These are phyloP conservation scores for Chrysolina oricalcia DNA, from an alignment of 2,888 invertebrate species.

Conservation along the genomic window DNA sequence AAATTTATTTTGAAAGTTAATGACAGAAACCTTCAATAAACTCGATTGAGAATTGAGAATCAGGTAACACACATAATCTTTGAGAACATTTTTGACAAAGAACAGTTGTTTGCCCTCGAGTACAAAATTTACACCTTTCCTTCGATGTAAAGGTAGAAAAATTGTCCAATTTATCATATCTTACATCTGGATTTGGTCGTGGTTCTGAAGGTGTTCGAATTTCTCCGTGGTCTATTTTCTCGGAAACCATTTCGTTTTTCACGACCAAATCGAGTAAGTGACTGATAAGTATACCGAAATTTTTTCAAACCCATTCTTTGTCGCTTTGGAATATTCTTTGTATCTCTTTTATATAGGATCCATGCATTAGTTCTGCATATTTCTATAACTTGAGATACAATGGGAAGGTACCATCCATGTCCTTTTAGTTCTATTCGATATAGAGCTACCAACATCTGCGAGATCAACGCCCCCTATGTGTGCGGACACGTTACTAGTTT, in stretches of 20 bases:
- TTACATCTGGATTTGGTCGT: slow-evolving; percentile 7
- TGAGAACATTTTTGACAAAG: slow-evolving; percentile 19
- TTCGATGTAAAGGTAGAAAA: slow-evolving; percentile 23
- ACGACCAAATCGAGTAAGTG: not conserved
- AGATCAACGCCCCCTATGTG: too few species aligned
- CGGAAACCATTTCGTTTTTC: not conserved
- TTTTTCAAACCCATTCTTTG: not conserved
- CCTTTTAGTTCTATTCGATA: slow-evolving; percentile 29
- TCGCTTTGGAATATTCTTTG: not conserved
- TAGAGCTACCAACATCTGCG: slow-evolving; percentile 41
- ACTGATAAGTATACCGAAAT: not conserved
- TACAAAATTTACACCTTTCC: slow-evolving; percentile 20
- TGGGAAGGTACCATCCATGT: slow-evolving; percentile 33
- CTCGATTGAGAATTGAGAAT: too few species aligned
- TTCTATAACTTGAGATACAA: slow-evolving; percentile 28
- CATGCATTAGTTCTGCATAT: slow-evolving; percentile 36
- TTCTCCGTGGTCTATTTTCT: not conserved
- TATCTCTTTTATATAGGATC: slow-evolving; percentile 1
- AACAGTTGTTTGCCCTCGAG: not conserved
- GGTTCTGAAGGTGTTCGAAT: slow-evolving; percentile 3
- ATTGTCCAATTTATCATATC: slow-evolving; percentile 23
- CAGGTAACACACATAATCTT: slow-evolving; percentile 21
- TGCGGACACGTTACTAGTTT: too few species aligned
- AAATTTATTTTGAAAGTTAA: too few species aligned
- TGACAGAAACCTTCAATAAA: too few species aligned